phyloP scores from a whole-genome alignment of 2,113 vertebrate species.

The Sylvietta virens region DNA sequence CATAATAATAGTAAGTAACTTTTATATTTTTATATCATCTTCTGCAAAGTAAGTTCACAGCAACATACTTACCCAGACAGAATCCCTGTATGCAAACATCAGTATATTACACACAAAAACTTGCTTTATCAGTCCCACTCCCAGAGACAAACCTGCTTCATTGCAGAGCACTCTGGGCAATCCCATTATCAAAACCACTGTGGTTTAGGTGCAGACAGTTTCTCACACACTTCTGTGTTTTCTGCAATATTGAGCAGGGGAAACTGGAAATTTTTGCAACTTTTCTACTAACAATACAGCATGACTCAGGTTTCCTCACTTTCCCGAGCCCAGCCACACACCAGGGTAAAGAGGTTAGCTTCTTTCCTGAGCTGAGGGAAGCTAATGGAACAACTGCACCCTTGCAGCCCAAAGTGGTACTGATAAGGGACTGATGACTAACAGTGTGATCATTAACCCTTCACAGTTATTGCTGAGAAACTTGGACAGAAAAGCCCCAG shows the following conservation, averaged over 20 bases:
- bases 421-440: background rate
- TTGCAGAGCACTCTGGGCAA: background rate
- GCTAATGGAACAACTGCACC: background rate
- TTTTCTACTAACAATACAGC: background rate
- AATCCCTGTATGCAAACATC: background rate
- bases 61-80: background rate
- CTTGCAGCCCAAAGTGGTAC: background rate
- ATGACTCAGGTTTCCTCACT: conserved; percentile 3
- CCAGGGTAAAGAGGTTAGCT: background rate
- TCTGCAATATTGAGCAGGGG: background rate
- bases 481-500: background rate
- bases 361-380: background rate
- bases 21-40: background rate
- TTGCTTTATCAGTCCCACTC: background rate
- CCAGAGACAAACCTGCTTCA: background rate
- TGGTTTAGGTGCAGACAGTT: background rate
- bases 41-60: background rate
- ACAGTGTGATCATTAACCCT: background rate
- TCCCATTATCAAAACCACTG: background rate
- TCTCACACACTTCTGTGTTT: background rate
- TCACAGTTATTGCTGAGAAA: background rate
- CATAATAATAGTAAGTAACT: background rate
- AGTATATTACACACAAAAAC: background rate
- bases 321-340: background rate
- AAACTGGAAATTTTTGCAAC: conserved; percentile 11